phyloP scores from a whole-genome alignment of 2,113 vertebrate genomes.

The Aplodontia rufa region DNA sequence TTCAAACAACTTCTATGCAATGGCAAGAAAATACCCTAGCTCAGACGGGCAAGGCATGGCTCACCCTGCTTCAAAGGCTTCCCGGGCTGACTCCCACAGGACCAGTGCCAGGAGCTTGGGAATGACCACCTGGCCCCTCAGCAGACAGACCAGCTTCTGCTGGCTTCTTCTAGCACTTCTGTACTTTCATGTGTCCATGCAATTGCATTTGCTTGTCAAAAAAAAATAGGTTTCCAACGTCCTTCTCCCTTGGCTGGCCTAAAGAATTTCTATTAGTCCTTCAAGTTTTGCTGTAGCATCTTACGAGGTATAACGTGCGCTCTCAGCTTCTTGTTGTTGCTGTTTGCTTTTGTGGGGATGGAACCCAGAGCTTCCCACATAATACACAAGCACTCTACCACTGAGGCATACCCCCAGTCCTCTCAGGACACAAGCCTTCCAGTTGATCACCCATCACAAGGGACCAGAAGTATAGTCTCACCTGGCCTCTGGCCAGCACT shows the following conservation, averaged over 20 bases:
- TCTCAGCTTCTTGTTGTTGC: neutral
- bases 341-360: neutral
- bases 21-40: neutral
- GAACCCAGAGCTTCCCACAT: neutral
- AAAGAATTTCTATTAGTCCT: too few species aligned
- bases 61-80: neutral
- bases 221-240: neutral
- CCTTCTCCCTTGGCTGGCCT: neutral
- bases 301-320: neutral
- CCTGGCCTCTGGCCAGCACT: neutral
- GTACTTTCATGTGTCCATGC: neutral
- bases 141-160: neutral
- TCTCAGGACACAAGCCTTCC: neutral
- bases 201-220: rapidly evolving
- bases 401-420: neutral
- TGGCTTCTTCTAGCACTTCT: neutral
- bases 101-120: neutral
- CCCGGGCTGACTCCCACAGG: neutral
- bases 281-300: neutral
- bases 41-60: rapidly evolving
- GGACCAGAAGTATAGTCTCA: neutral
- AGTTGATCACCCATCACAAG: neutral
- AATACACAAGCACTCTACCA: neutral
- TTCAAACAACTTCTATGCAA: neutral
- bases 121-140: neutral